Base-by-base conservation (phyloP, 1,140 invertebrate species). In the Sminthurides bifidus region DNA sequence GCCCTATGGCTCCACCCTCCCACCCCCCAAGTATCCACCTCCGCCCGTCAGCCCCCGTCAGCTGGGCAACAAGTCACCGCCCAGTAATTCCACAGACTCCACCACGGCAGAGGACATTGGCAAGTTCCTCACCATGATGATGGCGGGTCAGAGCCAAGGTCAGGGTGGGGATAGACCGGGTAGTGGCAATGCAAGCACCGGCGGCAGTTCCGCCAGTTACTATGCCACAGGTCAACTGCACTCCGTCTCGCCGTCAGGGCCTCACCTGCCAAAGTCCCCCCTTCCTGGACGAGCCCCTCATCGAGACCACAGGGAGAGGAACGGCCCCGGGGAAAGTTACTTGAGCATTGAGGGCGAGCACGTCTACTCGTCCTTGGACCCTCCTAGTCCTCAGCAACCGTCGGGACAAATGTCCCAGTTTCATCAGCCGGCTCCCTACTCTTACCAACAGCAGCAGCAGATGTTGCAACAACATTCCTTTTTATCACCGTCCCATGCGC, bases 321-420 rank as follows among this genome's bases (percentile, higher is more conserved):
- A 10, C 33, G 41, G 57, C 37, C 26, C 19, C 26, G 51, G 54
- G 29, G 58, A 64, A 37, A 60, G 58, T 58, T 64, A 60, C 58
- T 53, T 60, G 54, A 57, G 58, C 58, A 14, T 57, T 15, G 61
- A 64, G 23, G 61, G 61, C 27, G 61, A 64, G 48, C 61, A 64
- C 45, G 61, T 64, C 10, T 64, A 64, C 48, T 64, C 61, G n/a
- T 52, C 54, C 14, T 53, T 64, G 14, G 61, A 64, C 44, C 61
- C 61, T 48, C 61, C 61, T 24, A 60, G 58, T 64, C 61, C 61
- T 12, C 61, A 59, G 40, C 48, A 29, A 3, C 14, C 8, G 4
- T 49, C 51, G 37, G 6, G 8, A n/a, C n/a, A n/a, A n/a, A n/a
- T n/a, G n/a, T n/a, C n/a, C n/a, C n/a, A n/a, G n/a, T n/a, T n/a